phyloP scores from a whole-genome alignment of 1,140 invertebrate species.

The Colletes gigas region DNA sequence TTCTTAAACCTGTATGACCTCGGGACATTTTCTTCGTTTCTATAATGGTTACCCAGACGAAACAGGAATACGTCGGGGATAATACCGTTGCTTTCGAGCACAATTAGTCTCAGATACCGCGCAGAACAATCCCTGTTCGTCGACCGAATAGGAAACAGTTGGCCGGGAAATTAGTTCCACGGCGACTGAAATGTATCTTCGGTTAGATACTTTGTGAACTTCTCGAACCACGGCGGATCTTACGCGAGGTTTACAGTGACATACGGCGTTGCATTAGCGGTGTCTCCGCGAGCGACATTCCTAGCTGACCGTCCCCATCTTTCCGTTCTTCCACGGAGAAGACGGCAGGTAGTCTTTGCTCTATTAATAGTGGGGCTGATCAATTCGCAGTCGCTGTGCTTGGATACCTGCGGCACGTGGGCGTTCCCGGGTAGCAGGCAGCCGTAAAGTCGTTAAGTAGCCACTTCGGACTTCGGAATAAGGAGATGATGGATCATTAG shows the following conservation, averaged over 20 bases:
- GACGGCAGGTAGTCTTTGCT: slow-evolving; percentile 39
- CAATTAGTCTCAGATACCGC: too few species aligned
- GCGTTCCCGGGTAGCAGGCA: slow-evolving; percentile 57
- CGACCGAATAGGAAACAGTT: not conserved
- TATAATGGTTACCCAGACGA: too few species aligned
- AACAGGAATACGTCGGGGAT: not conserved
- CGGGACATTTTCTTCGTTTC: too few species aligned
- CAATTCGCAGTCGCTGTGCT: slow-evolving; percentile 53
- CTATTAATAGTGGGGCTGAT: slow-evolving; percentile 60
- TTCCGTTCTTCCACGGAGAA: slow-evolving; percentile 31
- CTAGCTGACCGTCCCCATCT: slow-evolving; percentile 16
- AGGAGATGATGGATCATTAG: slow-evolving; percentile 65
- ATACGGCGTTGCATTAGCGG: slow-evolving; percentile 20
- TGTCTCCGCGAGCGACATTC: slow-evolving; percentile 2
- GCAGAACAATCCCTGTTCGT: too few species aligned
- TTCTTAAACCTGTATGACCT: too few species aligned
- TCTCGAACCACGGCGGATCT: not conserved
- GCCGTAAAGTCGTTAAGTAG: slow-evolving; percentile 65
- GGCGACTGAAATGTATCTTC: not conserved
- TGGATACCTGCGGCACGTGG: slow-evolving; percentile 56
- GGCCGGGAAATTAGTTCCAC: not conserved
- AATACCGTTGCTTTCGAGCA: too few species aligned
- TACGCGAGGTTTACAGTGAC: slow-evolving; percentile 16
- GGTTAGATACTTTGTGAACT: not conserved
- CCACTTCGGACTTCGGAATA: slow-evolving; percentile 58